Evolutionary conservation across 2,797 vertebrate species (phyloP).

Genomic region (Macropodus opercularis): DNA sequence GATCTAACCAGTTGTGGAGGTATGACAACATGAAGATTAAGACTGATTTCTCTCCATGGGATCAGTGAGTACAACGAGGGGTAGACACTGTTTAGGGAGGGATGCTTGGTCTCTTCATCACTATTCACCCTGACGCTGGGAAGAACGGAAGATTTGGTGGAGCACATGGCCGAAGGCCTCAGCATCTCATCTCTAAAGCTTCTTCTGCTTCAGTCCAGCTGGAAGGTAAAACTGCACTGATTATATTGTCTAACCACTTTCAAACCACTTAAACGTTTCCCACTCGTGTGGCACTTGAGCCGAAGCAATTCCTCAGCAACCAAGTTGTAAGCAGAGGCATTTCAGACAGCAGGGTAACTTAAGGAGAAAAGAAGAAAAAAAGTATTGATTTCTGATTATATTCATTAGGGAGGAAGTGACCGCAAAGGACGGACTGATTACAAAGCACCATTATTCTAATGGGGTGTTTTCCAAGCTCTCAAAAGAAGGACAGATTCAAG

Average conservation of each 20-base stretch:
- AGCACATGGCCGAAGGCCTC: constrained; percentile 25
- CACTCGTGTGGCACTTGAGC: constrained; percentile 37
- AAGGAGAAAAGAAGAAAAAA: constrained; percentile 26
- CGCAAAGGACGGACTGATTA: constrained; percentile 23
- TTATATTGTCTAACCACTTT: constrained; percentile 44
- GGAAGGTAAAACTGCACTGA: constrained; percentile 37
- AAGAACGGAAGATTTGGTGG: constrained; percentile 28
- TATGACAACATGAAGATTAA: constrained; percentile 11
- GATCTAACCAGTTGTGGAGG: constrained; percentile 39
- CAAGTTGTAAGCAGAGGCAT: constrained; percentile 11
- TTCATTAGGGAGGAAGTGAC: constrained; percentile 9
- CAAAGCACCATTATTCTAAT: constrained; percentile 15
- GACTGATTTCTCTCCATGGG: constrained; percentile 22
- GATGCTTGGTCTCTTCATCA: constrained; percentile 12
- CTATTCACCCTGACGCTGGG: constrained; percentile 36
- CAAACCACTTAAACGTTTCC: constrained; percentile 51
- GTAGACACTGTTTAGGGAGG: constrained; percentile 1
- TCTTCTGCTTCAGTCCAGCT: constrained; percentile 36
- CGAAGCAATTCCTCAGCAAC: background rate
- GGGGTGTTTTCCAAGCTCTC: background rate
- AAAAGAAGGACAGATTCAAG: constrained; percentile 1
- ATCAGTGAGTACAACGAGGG: constrained; percentile 10
- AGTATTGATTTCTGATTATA: constrained; percentile 31
- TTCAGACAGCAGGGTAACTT: constrained; percentile 15
- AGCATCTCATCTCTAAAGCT: constrained; percentile 26